phyloP scores from a whole-genome alignment of 2,113 vertebrate species.

The Pluvianellus socialis region DNA sequence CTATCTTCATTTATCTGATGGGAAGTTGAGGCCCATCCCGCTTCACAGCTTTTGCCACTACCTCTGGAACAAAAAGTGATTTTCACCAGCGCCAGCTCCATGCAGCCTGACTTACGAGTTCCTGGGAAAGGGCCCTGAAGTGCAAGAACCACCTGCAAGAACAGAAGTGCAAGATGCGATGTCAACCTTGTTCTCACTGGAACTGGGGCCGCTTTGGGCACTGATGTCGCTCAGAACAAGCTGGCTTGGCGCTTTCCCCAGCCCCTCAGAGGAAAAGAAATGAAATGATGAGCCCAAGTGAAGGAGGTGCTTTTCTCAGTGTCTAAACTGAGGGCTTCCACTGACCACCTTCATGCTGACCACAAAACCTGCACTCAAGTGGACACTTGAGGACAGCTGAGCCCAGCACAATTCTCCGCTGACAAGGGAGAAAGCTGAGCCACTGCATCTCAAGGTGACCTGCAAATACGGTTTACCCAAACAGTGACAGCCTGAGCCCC shows the following conservation, averaged over 20 bases:
- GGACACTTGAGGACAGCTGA: neutral
- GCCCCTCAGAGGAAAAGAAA: neutral
- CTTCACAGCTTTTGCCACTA: neutral
- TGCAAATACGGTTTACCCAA: neutral
- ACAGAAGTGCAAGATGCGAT: neutral
- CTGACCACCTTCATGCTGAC: neutral
- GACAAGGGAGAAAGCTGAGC: neutral
- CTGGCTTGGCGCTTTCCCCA: slow-evolving; percentile 14
- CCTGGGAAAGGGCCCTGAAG: neutral
- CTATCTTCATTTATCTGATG: neutral
- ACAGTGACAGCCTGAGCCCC: neutral
- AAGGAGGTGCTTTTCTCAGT: neutral
- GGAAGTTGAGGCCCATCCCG: neutral
- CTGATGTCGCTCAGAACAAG: neutral
- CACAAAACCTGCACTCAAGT: neutral
- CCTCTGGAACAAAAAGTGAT: neutral
- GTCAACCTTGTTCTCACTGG: neutral
- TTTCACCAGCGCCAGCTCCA: neutral
- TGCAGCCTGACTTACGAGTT: neutral
- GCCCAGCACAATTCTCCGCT: neutral
- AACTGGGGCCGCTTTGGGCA: neutral
- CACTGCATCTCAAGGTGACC: neutral
- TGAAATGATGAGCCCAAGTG: neutral
- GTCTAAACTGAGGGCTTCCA: neutral
- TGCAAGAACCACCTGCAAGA: neutral